phyloP scores from a whole-genome alignment of 2,113 vertebrate genomes.

The Podarcis cretensis region DNA sequence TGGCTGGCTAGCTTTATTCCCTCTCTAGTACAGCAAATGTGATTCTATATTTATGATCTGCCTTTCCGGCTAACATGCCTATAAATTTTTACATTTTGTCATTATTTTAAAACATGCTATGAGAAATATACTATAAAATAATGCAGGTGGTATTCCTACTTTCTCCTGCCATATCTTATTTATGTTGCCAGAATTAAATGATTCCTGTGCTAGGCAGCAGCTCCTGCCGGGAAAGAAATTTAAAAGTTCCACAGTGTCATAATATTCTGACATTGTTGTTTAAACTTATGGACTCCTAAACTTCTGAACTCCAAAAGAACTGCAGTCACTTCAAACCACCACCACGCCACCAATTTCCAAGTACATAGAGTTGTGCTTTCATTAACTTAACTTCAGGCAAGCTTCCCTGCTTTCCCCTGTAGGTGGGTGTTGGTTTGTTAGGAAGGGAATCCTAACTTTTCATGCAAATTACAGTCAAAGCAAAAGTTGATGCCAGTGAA shows the following conservation, averaged over 20 bases:
- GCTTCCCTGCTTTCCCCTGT: fast-evolving
- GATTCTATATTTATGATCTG: constrained; percentile 24
- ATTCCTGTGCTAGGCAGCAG: not conserved
- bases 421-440: not conserved
- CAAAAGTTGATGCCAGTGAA: not conserved
- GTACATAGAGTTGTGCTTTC: not conserved
- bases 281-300: constrained; percentile 28
- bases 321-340: constrained; percentile 4
- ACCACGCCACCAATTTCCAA: not conserved
- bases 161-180: not conserved
- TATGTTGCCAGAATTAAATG: constrained; percentile 8
- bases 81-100: constrained; percentile 38
- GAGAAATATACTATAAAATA: constrained; percentile 6
- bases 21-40: constrained; percentile 25
- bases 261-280: constrained; percentile 20
- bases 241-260: not conserved
- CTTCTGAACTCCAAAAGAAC: constrained; percentile 18
- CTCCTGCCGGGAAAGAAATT: constrained; percentile 21
- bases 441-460: not conserved
- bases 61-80: constrained; percentile 21
- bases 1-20: constrained; percentile 39
- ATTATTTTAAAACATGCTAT: constrained; percentile 35
- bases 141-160: constrained; percentile 35
- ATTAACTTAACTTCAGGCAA: not conserved
- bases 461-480: not conserved